A percentile compares a stretch with the other conserved stretches of the same genome.
These are phyloP conservation scores for Camponotus pennsylvanicus DNA, from an alignment of 1,140 invertebrate genomes.

Conservation along the genomic window DNA sequence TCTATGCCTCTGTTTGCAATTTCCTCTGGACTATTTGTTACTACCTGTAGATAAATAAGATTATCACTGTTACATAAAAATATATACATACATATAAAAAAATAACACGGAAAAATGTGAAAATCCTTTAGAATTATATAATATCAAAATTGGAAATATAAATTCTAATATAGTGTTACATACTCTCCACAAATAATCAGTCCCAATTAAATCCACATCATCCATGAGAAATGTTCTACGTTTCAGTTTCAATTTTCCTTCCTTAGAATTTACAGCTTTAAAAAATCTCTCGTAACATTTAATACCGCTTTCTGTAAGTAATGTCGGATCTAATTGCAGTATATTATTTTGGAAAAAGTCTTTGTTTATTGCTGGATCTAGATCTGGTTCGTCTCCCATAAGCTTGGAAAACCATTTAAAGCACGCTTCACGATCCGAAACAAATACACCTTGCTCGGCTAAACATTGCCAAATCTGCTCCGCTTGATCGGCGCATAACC, in stretches of 20 bases:
- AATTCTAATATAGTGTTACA: slow-evolving; percentile 71
- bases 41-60: slow-evolving; percentile 88
- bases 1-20: slow-evolving; percentile 97
- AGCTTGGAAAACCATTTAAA: slow-evolving; percentile 99
- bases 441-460: slow-evolving; percentile 96
- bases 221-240: slow-evolving; percentile 93
- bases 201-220: slow-evolving; percentile 96
- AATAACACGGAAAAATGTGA: neutral
- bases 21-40: slow-evolving; percentile 95
- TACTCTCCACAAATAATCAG: slow-evolving; percentile 98
- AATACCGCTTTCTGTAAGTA: slow-evolving; percentile 98
- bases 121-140: slow-evolving; percentile 20
- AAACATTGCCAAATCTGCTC: slow-evolving; percentile 99
- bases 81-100: neutral
- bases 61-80: neutral
- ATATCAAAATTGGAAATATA: neutral
- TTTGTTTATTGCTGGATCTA: slow-evolving; percentile 98
- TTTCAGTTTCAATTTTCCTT: slow-evolving; percentile 96
- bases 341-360: slow-evolving; percentile 99
- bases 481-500: slow-evolving; percentile 98
- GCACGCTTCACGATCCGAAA: slow-evolving; percentile 97
- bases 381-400: slow-evolving; percentile 98
- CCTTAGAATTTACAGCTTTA: slow-evolving; percentile 98
- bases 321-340: slow-evolving; percentile 95
- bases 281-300: slow-evolving; percentile 98